These are phyloP conservation scores for Myrmophylax atrothorax DNA, from an alignment of 2,113 vertebrate species.

Conservation along the genomic window DNA sequence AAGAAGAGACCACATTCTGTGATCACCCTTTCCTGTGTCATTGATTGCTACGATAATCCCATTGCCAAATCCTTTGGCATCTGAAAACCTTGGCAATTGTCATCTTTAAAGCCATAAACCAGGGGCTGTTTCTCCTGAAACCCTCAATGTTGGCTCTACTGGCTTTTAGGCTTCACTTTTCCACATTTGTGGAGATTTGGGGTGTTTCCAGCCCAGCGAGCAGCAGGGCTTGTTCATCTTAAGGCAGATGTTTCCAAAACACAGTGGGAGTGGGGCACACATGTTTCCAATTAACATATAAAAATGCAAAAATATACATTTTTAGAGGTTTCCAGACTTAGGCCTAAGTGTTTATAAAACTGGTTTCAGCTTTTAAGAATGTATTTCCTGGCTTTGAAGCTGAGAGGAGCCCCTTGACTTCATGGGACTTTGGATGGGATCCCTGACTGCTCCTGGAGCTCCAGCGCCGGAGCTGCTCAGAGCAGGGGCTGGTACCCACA, in stretches of 20 bases:
- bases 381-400: conserved; percentile 59
- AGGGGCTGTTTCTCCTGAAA: neutral
- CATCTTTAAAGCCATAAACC: neutral
- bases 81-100: neutral
- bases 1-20: neutral
- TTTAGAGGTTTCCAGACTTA: conserved; percentile 53
- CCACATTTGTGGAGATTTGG: neutral
- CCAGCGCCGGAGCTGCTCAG: accelerated
- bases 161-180: neutral
- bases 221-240: neutral
- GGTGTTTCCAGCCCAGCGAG: neutral
- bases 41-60: neutral
- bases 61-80: neutral
- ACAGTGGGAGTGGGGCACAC: neutral
- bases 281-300: conserved; percentile 38
- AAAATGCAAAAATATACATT: neutral
- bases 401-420: conserved; percentile 10
- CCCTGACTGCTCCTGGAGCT: neutral
- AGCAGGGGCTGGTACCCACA: neutral
- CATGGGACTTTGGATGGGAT: neutral
- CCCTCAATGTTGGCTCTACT: accelerated
- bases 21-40: neutral
- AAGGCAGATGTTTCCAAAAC: conserved; percentile 30
- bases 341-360: conserved; percentile 57
- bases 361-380: conserved; percentile 52